Conservation (phyloP, 2,888 invertebrate genomes). For the Calameuta filiformis region DNA sequence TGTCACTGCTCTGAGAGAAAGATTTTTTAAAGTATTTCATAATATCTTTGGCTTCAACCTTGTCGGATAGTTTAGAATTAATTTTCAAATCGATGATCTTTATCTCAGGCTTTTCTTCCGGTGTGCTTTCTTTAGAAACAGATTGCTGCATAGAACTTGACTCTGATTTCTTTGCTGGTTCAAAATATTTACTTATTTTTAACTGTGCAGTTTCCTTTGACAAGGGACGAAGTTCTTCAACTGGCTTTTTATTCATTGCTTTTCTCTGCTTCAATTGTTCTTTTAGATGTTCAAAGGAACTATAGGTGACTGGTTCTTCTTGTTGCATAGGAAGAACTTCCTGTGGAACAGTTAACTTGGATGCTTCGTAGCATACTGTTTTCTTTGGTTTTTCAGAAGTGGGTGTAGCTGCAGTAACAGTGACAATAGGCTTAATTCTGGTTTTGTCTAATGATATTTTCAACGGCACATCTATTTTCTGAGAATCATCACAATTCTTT, state of each 20-base stretch:
- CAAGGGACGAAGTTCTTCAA: conserved; percentile 47
- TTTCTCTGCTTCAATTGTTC: conserved; percentile 52
- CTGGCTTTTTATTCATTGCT: conserved; percentile 43
- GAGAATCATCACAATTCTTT: neutral
- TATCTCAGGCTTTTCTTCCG: conserved; percentile 23
- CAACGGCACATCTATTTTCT: neutral
- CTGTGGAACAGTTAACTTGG: conserved; percentile 38
- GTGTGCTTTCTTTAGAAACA: neutral
- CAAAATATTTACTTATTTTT: conserved; percentile 58
- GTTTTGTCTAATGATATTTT: conserved; percentile 14
- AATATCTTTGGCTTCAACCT: conserved; percentile 53
- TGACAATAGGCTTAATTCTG: conserved; percentile 31
- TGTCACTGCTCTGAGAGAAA: conserved; percentile 5
- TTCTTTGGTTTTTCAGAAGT: conserved; percentile 43
- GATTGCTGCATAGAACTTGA: neutral
- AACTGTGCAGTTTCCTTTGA: conserved; percentile 52
- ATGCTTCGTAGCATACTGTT: conserved; percentile 25
- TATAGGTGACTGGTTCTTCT: conserved; percentile 20
- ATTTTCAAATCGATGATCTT: conserved; percentile 42
- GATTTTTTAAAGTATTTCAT: conserved; percentile 52
- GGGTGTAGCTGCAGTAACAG: conserved; percentile 53
- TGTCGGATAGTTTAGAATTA: conserved; percentile 53
- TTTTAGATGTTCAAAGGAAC: conserved; percentile 51
- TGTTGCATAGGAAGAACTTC: conserved; percentile 14
- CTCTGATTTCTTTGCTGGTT: conserved; percentile 12